Base-by-base conservation (phyloP, 2,113 vertebrate genomes). In the Rhodinocichla rosea region DNA sequence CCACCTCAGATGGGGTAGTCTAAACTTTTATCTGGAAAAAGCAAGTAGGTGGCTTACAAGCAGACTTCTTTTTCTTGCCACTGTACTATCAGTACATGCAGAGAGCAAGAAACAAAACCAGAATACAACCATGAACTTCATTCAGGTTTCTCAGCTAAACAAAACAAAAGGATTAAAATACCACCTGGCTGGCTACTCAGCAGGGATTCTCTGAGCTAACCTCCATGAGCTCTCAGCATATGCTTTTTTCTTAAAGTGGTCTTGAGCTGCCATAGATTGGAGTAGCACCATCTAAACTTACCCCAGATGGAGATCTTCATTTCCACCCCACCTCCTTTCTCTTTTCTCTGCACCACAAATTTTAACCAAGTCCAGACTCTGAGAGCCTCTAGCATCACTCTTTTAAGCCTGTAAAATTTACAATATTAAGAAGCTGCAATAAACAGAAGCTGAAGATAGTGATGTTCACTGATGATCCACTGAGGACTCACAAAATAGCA, bases 331-430 rank as follows among this genome's bases (percentile, higher is more conserved):
- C 39, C 42, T 63, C 10, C 45, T 68, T 94, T 78, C 60, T 89
- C 59, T 75, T 35, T 86, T 94, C 37, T 75, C 35, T 62, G 63
- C 63, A 76, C 84, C 84, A 88, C 78, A 80, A 85, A 47, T 75
- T 90, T 89, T 96, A 95, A 95, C 64, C 52, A 80, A 78, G 64
- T 49, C 83, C 93, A 94, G 95, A 84, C 49, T 81, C n/a, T 20
- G 32, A 82, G 52, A 90, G 91, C 55, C 71, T 90, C 82, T 92
- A 87, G 83, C 90, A 83, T 40, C 40, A 16, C 53, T 94, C 53
- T 65, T 93, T 4, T 42, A 81, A 75, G 76, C 45, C 62, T 84
- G 37, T 39, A 92, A 90, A 90, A 75, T 69, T 64, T 86, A 75
- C 69, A 86, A 15, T 81, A 68, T 71, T 90, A 57, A 89, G 90